Percentiles rank a stretch among this genome's conserved stretches.
Conservation (phyloP, 2,888 invertebrate genomes). For the Eristalis arbustorum region DNA sequence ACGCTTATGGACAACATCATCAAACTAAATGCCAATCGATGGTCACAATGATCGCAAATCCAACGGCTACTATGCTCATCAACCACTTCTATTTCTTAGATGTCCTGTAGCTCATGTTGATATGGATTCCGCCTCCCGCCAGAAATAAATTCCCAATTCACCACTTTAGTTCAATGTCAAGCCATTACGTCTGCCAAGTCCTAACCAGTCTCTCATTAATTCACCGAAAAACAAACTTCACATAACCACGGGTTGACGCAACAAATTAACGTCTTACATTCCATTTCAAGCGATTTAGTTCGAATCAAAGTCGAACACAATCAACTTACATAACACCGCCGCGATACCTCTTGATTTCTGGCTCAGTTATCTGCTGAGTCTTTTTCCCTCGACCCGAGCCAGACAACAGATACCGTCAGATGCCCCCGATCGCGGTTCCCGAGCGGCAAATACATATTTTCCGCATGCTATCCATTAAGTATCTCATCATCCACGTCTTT, state of each 20-base stretch:
- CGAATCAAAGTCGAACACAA: not conserved
- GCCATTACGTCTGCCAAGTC: not conserved
- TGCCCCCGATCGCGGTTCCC: not conserved
- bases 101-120: too few relatives aligned
- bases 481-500: not conserved
- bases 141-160: not conserved
- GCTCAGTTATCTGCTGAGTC: not conserved
- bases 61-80: too few relatives aligned
- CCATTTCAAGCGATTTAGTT: not conserved
- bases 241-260: not conserved
- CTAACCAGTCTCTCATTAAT: not conserved
- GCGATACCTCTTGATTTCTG: not conserved
- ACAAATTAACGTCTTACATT: constrained; percentile 4
- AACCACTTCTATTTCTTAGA: too few relatives aligned
- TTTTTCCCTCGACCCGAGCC: not conserved
- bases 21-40: too few relatives aligned
- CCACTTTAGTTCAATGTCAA: constrained; percentile 20
- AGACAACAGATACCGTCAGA: not conserved
- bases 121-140: not conserved
- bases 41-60: too few relatives aligned
- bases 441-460: not conserved
- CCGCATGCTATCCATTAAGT: not conserved
- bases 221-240: constrained; percentile 1
- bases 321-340: not conserved
- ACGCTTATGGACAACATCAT: too few relatives aligned